phyloP scores from a whole-genome alignment of 1,140 invertebrate species.

The Drosophila leontia region DNA sequence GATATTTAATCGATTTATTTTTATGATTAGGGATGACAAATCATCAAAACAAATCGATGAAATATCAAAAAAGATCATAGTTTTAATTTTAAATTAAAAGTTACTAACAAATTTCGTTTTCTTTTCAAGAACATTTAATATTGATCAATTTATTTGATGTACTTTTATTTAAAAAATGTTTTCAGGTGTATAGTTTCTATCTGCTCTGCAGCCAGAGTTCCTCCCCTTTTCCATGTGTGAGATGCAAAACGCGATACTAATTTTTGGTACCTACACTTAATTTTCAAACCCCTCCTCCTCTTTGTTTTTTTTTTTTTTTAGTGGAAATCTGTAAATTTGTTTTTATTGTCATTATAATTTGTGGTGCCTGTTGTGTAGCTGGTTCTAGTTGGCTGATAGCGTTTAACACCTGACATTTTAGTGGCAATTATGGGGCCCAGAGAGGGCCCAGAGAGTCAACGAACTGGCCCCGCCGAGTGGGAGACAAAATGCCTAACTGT shows the following conservation, averaged over 20 bases:
- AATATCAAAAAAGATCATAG: not conserved
- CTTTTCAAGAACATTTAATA: not conserved
- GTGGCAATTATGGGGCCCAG: conserved; percentile 74
- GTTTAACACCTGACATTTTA: conserved; percentile 83
- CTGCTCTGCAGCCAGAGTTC: conserved; percentile 16
- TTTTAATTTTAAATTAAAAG: too few species aligned
- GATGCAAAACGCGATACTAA: conserved; percentile 74
- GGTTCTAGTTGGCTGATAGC: conserved; percentile 82
- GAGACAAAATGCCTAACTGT: conserved; percentile 55
- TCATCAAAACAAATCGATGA: not conserved
- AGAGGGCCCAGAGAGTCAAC: conserved; percentile 58
- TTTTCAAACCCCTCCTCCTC: conserved; percentile 36
- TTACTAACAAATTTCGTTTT: too few species aligned
- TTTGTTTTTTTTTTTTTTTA: conserved; percentile 49
- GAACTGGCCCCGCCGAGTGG: conserved; percentile 58
- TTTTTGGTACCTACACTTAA: conserved; percentile 80
- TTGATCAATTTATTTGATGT: not conserved
- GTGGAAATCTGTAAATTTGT: conserved; percentile 83
- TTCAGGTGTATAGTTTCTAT: conserved; percentile 1
- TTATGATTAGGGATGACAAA: too few species aligned
- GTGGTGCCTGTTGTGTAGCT: conserved; percentile 41
- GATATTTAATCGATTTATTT: too few species aligned
- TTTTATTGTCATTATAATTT: conserved; percentile 83
- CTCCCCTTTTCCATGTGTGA: conserved; percentile 34
- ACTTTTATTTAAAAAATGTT: not conserved